Conservation (phyloP, 64 coral and sea anemone species). For the Platygyra sinensis region DNA sequence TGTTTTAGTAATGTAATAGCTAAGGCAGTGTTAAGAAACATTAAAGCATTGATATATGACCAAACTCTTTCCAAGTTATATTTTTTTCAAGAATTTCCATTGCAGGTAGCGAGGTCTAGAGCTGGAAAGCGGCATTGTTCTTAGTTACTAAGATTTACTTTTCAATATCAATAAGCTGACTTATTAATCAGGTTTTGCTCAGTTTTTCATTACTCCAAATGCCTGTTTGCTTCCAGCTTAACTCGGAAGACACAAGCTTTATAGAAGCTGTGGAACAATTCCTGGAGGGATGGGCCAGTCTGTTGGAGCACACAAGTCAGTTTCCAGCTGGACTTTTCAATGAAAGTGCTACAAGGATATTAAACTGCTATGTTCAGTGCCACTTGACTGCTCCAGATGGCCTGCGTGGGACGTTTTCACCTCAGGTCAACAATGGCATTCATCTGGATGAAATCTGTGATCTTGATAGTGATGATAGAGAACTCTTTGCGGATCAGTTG, state of each 20-base stretch:
- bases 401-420: slow-evolving; percentile 56
- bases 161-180: too few species aligned
- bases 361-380: slow-evolving; percentile 85
- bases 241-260: slow-evolving; percentile 95
- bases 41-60: too few species aligned
- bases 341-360: slow-evolving; percentile 67
- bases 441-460: slow-evolving; percentile 92
- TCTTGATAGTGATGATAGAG: slow-evolving; percentile 82
- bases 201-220: background rate
- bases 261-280: slow-evolving; percentile 99
- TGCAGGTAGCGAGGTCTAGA: too few species aligned
- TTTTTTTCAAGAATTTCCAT: too few species aligned
- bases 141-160: too few species aligned
- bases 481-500: slow-evolving; percentile 88
- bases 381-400: slow-evolving; percentile 82
- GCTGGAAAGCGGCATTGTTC: too few species aligned
- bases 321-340: slow-evolving; percentile 68
- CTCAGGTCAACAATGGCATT: slow-evolving; percentile 29
- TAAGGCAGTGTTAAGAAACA: too few species aligned
- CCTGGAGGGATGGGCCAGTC: slow-evolving; percentile 79
- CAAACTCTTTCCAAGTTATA: too few species aligned
- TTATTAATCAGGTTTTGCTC: too few species aligned
- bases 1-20: too few species aligned
- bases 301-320: slow-evolving; percentile 60
- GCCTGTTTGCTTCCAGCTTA: slow-evolving; percentile 46